Evolutionary conservation across 2,888 invertebrate genomes (phyloP).

Genomic region (Acleris sparsana): DNA sequence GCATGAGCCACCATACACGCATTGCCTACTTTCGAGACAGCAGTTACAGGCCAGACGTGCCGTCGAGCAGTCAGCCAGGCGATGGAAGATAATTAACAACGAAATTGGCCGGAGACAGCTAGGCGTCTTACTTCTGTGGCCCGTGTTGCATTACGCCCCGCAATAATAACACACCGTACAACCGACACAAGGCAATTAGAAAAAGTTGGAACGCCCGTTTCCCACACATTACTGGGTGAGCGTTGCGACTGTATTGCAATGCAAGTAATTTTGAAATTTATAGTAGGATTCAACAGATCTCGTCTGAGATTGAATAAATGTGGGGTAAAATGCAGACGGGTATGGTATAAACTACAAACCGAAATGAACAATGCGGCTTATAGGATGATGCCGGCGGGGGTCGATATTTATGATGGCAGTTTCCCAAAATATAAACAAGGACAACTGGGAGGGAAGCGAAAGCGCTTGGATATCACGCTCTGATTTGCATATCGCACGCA

Average conservation of each 20-base stretch:
- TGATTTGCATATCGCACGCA: slow-evolving; percentile 76
- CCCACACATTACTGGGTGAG: slow-evolving; percentile 72
- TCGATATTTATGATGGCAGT: slow-evolving; percentile 25
- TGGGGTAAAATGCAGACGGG: slow-evolving; percentile 45
- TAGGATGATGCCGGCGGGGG: slow-evolving; percentile 7
- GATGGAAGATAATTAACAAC: slow-evolving; percentile 74
- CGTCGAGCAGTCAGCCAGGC: slow-evolving; percentile 60
- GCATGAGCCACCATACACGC: slow-evolving; percentile 54
- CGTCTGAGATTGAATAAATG: slow-evolving; percentile 7
- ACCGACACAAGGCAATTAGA: slow-evolving; percentile 70
- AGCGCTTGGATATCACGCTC: slow-evolving; percentile 66
- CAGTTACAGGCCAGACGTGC: slow-evolving; percentile 69
- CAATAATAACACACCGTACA: slow-evolving; percentile 70
- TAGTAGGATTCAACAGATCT: slow-evolving; percentile 13
- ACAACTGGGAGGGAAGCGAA: slow-evolving; percentile 39
- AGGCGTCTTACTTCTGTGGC: slow-evolving; percentile 76
- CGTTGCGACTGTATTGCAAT: slow-evolving; percentile 58
- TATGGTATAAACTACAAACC: slow-evolving; percentile 4
- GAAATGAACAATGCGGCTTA: slow-evolving; percentile 6
- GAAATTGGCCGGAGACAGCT: slow-evolving; percentile 79
- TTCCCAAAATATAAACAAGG: slow-evolving; percentile 29
- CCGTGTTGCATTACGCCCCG: slow-evolving; percentile 68
- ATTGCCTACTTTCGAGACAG: slow-evolving; percentile 66
- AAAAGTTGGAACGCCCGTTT: slow-evolving; percentile 69
- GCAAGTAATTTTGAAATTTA: slow-evolving; percentile 42